Base-by-base conservation (phyloP, 2,113 vertebrate genomes). In the Aptenodytes patagonicus region DNA sequence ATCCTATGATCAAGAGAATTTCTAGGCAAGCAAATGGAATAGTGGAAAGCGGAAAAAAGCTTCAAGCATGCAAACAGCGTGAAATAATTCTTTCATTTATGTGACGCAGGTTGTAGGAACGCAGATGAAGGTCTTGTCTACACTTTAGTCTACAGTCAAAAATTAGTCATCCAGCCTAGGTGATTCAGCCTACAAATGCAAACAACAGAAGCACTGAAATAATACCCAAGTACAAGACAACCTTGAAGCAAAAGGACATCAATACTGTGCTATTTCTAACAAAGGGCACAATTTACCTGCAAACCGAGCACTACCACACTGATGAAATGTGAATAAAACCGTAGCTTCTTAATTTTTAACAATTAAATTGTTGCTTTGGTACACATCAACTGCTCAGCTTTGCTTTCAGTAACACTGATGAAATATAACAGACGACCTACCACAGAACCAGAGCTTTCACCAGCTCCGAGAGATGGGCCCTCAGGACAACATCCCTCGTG, bases 401-500 rank as follows among this genome's bases (percentile, higher is more conserved):
- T 54, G n/a, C 62, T 94, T 95, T 66, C 85, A 82, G 69, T 20
- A 89, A 29, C 1, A 3, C 49, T 51, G 81, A 40, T 62, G 70
- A 92, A 85, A 93, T 7, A 3, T 1, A 91, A 69, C 81, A 91
- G 62, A 71, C 0, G 0, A 93, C 17, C 62, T 87, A 95, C 51
- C 72, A 36, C 60, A 94, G 87, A 83, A 62, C 5, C 60, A 90
- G 82, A 92, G 90, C 85, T 93, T 89, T 80, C 91, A 94, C 24
- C 89, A 89, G 77, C 81, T 87, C 93, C 0, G 42, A 70, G 6
- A 79, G 89, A 92, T 40, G 40, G 49, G 89, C 91, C 87, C 96
- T 96, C 34, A 93, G 96, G 90, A 95, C 87, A 91, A 65, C 44
- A 44, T 52, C 75, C 51, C 95, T 77, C 13, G 1, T 69, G 91